A percentile compares a stretch with the other conserved stretches of the same genome.
These are phyloP conservation scores for Phyllotreta striolata DNA, from an alignment of 2,888 invertebrate genomes.

Conservation along the genomic window DNA sequence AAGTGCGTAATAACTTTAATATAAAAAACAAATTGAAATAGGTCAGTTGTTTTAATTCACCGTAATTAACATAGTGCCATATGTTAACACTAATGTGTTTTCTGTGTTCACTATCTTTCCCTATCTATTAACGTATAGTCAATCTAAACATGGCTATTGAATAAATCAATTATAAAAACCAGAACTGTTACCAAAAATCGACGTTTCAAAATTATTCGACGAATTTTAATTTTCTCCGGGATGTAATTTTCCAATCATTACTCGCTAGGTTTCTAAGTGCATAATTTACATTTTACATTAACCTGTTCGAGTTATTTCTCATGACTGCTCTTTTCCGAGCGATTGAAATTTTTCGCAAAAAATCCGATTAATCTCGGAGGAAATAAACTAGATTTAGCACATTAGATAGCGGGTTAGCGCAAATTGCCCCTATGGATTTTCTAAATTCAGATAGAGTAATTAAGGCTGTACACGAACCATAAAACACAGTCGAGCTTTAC, in stretches of 20 bases:
- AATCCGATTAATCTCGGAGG: slow-evolving; percentile 10
- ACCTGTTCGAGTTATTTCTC: no score
- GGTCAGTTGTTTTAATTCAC: not conserved
- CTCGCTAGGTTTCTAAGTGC: no score
- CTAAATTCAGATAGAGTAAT: slow-evolving; percentile 20
- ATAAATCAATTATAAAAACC: no score
- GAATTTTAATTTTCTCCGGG: no score
- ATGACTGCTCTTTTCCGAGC: slow-evolving; percentile 1
- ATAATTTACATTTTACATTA: no score
- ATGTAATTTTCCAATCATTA: no score
- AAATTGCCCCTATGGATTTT: slow-evolving; percentile 26
- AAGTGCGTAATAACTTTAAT: no score
- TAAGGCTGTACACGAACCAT: slow-evolving; percentile 16
- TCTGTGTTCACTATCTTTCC: slow-evolving; percentile 3
- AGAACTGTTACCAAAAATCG: no score
- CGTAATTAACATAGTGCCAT: not conserved
- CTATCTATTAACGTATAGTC: not conserved
- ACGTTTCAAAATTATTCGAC: no score
- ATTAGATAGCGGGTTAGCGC: slow-evolving; percentile 13
- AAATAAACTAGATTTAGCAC: slow-evolving; percentile 29
- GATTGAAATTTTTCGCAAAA: slow-evolving; percentile 12
- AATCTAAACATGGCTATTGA: not conserved
- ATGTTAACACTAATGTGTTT: slow-evolving; percentile 6
- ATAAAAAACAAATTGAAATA: not conserved
- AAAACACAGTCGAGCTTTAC: slow-evolving; percentile 6